phyloP scores from a whole-genome alignment of 2,797 vertebrate genomes.

The Pseudochirops cupreus region DNA sequence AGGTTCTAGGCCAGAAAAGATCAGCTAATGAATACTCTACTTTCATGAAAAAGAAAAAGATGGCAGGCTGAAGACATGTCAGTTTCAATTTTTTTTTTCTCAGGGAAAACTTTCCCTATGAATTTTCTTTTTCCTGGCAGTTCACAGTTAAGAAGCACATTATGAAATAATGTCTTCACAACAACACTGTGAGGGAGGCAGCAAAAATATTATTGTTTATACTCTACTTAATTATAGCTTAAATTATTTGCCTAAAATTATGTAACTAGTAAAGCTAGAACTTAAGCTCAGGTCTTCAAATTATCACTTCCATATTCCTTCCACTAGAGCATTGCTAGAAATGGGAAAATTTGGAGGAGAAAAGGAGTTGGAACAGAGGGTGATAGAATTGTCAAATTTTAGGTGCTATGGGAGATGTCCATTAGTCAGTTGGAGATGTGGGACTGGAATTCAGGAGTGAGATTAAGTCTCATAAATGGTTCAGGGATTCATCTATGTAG shows the following conservation, averaged over 20 bases:
- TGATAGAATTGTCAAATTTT: neutral
- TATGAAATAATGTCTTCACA: neutral
- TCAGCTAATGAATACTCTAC: neutral
- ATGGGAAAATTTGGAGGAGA: neutral
- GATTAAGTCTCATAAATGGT: neutral
- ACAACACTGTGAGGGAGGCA: neutral
- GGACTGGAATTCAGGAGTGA: neutral
- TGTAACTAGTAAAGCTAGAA: neutral
- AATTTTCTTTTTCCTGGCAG: neutral
- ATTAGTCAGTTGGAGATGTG: neutral
- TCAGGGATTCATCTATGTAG: neutral
- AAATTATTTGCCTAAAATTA: neutral
- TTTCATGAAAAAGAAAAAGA: conserved; percentile 15
- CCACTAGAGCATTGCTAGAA: neutral
- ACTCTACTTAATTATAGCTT: neutral
- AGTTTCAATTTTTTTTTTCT: neutral
- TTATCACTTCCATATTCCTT: neutral
- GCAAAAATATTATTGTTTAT: neutral
- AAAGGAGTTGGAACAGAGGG: neutral
- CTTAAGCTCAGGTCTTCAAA: neutral
- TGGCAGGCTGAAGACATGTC: neutral
- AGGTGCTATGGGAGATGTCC: neutral
- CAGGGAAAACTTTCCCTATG: neutral
- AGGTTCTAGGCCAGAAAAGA: neutral
- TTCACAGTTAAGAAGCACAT: neutral